These are phyloP conservation scores for Sciaenops ocellatus DNA, from an alignment of 2,797 vertebrate species.

Conservation along the genomic window DNA sequence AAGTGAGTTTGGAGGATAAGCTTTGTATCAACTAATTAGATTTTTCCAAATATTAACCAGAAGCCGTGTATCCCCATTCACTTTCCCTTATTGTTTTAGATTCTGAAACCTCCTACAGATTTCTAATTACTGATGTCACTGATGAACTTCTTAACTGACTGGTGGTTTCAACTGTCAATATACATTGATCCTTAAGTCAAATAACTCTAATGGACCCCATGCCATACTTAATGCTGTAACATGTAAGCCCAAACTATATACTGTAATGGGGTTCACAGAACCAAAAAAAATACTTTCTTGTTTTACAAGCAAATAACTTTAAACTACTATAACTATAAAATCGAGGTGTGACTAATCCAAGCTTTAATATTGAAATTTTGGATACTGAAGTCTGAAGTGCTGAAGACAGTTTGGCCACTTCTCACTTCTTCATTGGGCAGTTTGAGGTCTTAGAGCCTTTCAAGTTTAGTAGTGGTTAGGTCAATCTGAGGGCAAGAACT, in stretches of 20 bases:
- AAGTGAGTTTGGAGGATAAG: not conserved
- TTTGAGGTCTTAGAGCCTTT: not conserved
- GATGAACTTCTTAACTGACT: constrained; percentile 6
- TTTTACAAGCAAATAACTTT: too few relatives aligned
- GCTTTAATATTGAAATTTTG: not conserved
- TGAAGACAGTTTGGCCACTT: not conserved
- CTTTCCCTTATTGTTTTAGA: not conserved
- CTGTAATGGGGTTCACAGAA: not conserved
- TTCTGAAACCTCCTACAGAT: not conserved
- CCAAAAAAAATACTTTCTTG: too few relatives aligned
- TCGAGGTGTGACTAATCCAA: too few relatives aligned
- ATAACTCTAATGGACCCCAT: not conserved
- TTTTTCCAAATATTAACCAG: constrained; percentile 2
- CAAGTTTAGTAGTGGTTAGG: too few relatives aligned
- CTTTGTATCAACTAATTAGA: not conserved
- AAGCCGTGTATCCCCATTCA: too few relatives aligned
- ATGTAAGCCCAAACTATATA: not conserved
- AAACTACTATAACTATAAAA: too few relatives aligned
- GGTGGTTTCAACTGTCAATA: constrained; percentile 16
- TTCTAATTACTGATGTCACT: constrained; percentile 21
- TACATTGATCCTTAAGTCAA: constrained; percentile 22
- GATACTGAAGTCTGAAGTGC: not conserved
- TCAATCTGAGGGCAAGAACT: too few relatives aligned
- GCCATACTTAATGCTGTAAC: not conserved
- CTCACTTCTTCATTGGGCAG: not conserved